A percentile compares a stretch with the other conserved stretches of the same genome.
These are phyloP conservation scores for Drosophila atripex DNA, from an alignment of 2,888 invertebrate genomes.

Conservation along the genomic window DNA sequence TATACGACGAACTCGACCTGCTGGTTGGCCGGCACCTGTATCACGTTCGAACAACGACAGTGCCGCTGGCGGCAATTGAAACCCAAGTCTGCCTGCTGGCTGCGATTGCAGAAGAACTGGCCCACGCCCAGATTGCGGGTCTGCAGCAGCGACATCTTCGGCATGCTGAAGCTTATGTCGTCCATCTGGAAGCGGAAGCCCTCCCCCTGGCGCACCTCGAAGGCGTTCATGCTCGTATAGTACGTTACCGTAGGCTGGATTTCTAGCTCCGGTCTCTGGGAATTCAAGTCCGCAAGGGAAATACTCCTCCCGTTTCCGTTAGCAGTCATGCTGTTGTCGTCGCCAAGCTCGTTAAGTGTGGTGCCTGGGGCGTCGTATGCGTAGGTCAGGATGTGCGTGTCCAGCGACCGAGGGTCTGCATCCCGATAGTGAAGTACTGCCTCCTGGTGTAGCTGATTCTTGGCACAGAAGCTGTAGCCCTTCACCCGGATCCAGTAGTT, in stretches of 20 bases:
- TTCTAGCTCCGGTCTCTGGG: conserved; percentile 50
- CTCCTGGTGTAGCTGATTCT: conserved; percentile 75
- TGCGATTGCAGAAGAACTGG: conserved; percentile 75
- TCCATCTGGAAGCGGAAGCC: conserved; percentile 80
- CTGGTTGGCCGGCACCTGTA: conserved; percentile 77
- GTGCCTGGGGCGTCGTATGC: conserved; percentile 66
- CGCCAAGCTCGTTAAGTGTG: conserved; percentile 74
- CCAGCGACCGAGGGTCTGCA: conserved; percentile 58
- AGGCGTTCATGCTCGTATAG: conserved; percentile 79
- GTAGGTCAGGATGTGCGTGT: conserved; percentile 66
- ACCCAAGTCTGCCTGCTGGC: conserved; percentile 70
- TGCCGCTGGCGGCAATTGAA: conserved; percentile 72
- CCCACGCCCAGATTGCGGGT: conserved; percentile 79
- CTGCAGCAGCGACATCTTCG: conserved; percentile 74
- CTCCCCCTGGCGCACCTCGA: conserved; percentile 52
- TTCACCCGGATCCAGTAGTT: conserved; percentile 82
- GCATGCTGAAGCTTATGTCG: conserved; percentile 78
- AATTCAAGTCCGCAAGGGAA: conserved; percentile 66
- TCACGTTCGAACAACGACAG: conserved; percentile 80
- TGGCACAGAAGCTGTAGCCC: conserved; percentile 76
- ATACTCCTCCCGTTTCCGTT: conserved; percentile 43
- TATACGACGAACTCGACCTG: conserved; percentile 79
- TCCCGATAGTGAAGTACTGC: conserved; percentile 79
- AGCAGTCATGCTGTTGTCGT: conserved; percentile 29
- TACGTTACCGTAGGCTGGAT: conserved; percentile 59